Percentiles rank a stretch among this genome's conserved stretches.
Evolutionary conservation across 64 coral and sea anemone genomes (phyloP).

Genomic region (Montipora efflorescens): DNA sequence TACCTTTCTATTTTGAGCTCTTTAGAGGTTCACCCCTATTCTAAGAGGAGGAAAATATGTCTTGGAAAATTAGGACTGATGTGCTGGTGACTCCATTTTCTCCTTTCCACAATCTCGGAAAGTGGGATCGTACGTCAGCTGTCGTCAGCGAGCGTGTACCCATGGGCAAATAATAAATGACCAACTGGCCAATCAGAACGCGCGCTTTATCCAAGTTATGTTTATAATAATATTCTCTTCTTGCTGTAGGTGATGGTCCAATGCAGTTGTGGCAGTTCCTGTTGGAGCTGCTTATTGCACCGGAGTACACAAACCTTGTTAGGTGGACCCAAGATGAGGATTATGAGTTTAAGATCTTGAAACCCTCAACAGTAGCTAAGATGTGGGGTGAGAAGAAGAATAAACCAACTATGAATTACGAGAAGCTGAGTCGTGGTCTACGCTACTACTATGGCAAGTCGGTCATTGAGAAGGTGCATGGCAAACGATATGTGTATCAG

Average conservation of each 20-base stretch:
- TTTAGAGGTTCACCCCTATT: too few relatives aligned
- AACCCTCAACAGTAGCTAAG: constrained; percentile 72
- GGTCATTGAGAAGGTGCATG: constrained; percentile 95
- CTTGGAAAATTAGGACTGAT: too few relatives aligned
- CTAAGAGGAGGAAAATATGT: too few relatives aligned
- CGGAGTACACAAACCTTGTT: constrained; percentile 23
- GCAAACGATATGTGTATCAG: constrained; percentile 96
- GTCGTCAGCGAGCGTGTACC: too few relatives aligned
- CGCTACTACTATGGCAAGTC: constrained; percentile 98
- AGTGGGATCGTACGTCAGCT: too few relatives aligned
- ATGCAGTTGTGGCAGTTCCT: constrained; percentile 97
- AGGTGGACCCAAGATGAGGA: constrained; percentile 94
- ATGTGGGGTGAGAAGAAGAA: constrained; percentile 98
- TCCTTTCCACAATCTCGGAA: too few relatives aligned
- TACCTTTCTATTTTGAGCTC: too few relatives aligned
- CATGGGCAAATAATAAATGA: too few relatives aligned
- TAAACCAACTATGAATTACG: constrained; percentile 98
- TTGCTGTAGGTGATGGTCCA: constrained; percentile 83
- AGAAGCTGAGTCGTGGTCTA: constrained; percentile 96
- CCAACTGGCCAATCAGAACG: too few relatives aligned
- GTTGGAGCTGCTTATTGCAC: constrained; percentile 61
- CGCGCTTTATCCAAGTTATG: too few relatives aligned
- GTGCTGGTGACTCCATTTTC: too few relatives aligned
- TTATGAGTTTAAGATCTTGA: constrained; percentile 93
- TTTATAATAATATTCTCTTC: too few relatives aligned